A percentile compares a stretch with the other conserved stretches of the same genome.
Evolutionary conservation across 2,888 invertebrate species (phyloP).

Genomic region (Ennomos quercinarius): DNA sequence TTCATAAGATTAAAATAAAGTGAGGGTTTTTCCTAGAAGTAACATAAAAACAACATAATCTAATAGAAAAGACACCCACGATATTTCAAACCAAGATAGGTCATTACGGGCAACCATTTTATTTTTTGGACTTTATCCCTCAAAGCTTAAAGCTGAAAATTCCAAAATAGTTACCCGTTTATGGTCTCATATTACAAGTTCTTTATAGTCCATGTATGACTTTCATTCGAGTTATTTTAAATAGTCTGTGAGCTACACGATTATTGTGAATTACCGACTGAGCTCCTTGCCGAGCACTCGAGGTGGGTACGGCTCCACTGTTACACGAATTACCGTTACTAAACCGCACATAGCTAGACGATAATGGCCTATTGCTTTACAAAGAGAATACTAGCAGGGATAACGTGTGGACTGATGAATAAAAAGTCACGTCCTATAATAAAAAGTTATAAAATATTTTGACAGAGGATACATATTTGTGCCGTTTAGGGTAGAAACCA

Average conservation of each 20-base stretch:
- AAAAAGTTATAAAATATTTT: too few species aligned
- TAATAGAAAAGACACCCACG: slow-evolving; percentile 6
- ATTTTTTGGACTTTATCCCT: not conserved
- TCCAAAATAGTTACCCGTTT: slow-evolving; percentile 8
- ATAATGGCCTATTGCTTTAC: too few species aligned
- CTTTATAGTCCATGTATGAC: slow-evolving; percentile 9
- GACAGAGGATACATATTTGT: too few species aligned
- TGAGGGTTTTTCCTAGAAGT: not conserved
- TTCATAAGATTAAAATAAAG: too few species aligned
- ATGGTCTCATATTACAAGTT: slow-evolving; percentile 18
- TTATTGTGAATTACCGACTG: slow-evolving; percentile 49
- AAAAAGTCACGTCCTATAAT: too few species aligned
- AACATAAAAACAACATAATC: not conserved
- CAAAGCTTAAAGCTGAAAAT: slow-evolving; percentile 3
- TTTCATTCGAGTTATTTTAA: slow-evolving; percentile 32
- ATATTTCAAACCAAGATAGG: slow-evolving; percentile 4
- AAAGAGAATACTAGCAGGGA: too few species aligned
- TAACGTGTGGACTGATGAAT: too few species aligned
- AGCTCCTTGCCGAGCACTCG: slow-evolving; percentile 47
- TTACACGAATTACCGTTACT: slow-evolving; percentile 17
- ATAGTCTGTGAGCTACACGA: slow-evolving; percentile 46
- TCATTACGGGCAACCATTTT: not conserved
- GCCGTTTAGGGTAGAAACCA: too few species aligned
- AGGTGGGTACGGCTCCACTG: slow-evolving; percentile 48
- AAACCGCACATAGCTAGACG: too few species aligned